Conservation (phyloP, 2,113 vertebrate genomes). For the Petrocephalus microphthalmus region DNA sequence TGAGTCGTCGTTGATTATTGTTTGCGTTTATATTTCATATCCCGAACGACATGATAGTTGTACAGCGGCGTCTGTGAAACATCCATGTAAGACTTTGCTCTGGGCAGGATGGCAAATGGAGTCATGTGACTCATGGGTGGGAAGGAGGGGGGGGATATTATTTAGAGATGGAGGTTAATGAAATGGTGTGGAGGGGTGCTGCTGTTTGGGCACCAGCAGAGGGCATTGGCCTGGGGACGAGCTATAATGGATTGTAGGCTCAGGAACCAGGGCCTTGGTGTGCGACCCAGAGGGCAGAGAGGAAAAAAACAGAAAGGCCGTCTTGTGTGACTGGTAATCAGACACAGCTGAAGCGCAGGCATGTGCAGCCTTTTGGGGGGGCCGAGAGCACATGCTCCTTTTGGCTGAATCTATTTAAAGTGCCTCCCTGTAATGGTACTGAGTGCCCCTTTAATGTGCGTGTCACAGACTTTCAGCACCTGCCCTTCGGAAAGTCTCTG, state of each 20-base stretch:
- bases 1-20: background rate
- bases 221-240: background rate
- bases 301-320: no score
- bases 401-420: background rate
- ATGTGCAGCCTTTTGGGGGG: background rate
- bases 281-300: background rate
- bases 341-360: background rate
- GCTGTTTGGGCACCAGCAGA: no score
- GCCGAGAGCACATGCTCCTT: background rate
- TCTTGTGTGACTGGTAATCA: background rate
- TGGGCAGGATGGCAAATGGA: background rate
- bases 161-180: background rate
- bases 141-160: background rate
- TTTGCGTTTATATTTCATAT: background rate
- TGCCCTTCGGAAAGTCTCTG: background rate
- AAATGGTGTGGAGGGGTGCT: background rate
- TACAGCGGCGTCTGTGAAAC: background rate
- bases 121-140: background rate
- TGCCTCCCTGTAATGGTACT: background rate
- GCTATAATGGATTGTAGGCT: background rate
- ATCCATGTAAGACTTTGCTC: background rate
- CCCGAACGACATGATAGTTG: background rate
- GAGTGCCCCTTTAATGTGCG: background rate
- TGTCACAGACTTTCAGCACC: background rate
- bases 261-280: background rate